Base-by-base conservation (phyloP, 2,888 invertebrate species). In the Cryptus armator region DNA sequence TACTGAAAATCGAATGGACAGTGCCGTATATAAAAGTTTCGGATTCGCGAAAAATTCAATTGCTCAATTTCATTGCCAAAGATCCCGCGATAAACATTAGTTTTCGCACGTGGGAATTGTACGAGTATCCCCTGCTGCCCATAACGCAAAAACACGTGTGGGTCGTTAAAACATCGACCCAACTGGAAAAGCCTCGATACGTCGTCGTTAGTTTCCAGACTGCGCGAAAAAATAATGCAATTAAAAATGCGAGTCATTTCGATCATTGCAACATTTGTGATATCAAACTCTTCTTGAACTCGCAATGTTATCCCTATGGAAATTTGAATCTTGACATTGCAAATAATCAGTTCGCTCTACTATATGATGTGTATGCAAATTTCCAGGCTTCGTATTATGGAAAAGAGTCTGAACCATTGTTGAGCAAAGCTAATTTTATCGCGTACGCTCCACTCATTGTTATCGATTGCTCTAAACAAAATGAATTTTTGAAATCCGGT, bases 41-140 rank as follows among this genome's bases (percentile, higher is more conserved):
- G 2, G 86, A 87, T 77, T 24, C 67, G 19, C 79, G 83, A n/a
- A 87, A 87, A 84, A 84, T 86, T 9, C 44, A 84, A 67, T 62
- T 88, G 24, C 48, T 88, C 16, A 81, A 85, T 24, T 83, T 71
- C 62, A 82, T 87, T 37, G 71, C 53, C 4, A 85, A 82, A 71
- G 81, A 87, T 76, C 10, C 68, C n/a, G 76, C 86, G 4, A 86
- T 86, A 48, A 9, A 48, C 3, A 86, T 84, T 24, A 85, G 85
- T 72, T 93, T 92, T 82, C 83, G 93, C 80, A 91, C 89, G 44
- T 93, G 93, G 92, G 92, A 93, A 77, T 67, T 94, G 19, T 91
- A 92, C 84, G 92, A 92, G 86, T 93, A 92, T 87, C 93, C 92
- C 0, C 14, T 89, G 67, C 83, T 94, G 78, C 92, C 91, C 6